Evolutionary conservation across 2,113 vertebrate species (phyloP).

Genomic region (Pandion haliaetus): DNA sequence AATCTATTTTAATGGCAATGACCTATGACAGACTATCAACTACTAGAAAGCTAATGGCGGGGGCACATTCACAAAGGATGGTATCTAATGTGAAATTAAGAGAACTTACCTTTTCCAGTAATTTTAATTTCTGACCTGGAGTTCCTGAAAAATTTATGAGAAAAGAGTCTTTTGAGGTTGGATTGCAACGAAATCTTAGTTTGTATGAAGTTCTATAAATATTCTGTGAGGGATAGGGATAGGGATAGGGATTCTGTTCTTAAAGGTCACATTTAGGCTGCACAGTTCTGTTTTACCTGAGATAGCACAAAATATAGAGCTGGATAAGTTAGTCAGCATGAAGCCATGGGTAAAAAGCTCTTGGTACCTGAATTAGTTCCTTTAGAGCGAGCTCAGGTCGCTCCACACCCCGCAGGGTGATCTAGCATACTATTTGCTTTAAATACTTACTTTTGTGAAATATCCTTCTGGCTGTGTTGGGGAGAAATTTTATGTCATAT

Average conservation of each 20-base stretch:
- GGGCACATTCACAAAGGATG: not conserved
- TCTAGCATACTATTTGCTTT: not conserved
- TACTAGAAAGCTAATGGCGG: not conserved
- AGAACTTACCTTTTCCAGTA: not conserved
- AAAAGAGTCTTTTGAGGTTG: not conserved
- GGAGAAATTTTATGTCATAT: not conserved
- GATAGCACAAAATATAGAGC: not conserved
- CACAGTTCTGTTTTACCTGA: not conserved
- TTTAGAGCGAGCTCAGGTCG: not conserved
- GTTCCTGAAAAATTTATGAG: not conserved
- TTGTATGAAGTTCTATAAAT: not conserved
- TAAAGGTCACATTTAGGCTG: not conserved
- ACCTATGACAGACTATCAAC: not conserved
- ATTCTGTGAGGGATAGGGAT: too few species aligned
- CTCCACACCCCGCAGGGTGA: not conserved
- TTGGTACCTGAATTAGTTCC: not conserved
- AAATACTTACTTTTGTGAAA: not conserved
- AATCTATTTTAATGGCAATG: not conserved
- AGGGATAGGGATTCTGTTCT: too few species aligned
- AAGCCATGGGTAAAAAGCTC: not conserved
- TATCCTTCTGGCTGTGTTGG: not conserved
- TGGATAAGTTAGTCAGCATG: not conserved
- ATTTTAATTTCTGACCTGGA: not conserved
- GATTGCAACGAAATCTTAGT: not conserved
- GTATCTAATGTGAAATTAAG: not conserved